Evolutionary conservation across 1,140 invertebrate genomes (phyloP), one percentile per base, ranked within the genome.

Genomic region (Rhopalosiphum maidis): DNA sequence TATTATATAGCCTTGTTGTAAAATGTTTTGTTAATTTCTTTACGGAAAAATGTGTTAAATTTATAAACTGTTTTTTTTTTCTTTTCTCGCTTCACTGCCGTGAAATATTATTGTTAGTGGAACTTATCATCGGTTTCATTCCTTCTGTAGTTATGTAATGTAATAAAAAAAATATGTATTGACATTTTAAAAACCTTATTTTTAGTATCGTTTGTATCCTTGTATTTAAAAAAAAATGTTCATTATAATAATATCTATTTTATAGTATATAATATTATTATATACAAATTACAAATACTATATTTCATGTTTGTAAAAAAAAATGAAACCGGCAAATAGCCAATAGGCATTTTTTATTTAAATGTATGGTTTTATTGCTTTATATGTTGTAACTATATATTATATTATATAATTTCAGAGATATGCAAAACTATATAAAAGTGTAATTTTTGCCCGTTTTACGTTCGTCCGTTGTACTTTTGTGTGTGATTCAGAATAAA

Each of bases 21-120:
- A 87, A 87, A 48, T 87, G 30, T 87, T 87, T 87, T 87, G 30
- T 87, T 87, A 87, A 87, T 87, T 87, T 87, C 41, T 87, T 46
- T 87, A 46, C 41, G 25, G 23, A 46, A 30, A 86, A 87, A n/a
- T 87, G 11, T 87, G 41, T 87, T 87, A 87, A 46, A 87, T 87
- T 48, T 87, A 46, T n/a, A 87, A 48, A 87, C 25, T 87, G 30
- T 87, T 87, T 87, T 87, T 87, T 37, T 41, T 43, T 87, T 87
- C 22, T 43, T 43, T 41, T 86, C 11, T 86, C 23, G 43, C 43
- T 87, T n/a, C 43, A 87, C 43, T 46, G 25, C 43, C n/a, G 25
- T 87, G 43, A 87, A 87, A 87, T 51, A 48, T 87, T n/a, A 48
- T 87, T 87, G 43, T 87, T 87, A 87, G 43, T 87, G 85, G n/a